Evolutionary conservation across 2,888 invertebrate genomes (phyloP), one percentile per base, ranked within the genome.

Genomic region (Panorpa germanica): DNA sequence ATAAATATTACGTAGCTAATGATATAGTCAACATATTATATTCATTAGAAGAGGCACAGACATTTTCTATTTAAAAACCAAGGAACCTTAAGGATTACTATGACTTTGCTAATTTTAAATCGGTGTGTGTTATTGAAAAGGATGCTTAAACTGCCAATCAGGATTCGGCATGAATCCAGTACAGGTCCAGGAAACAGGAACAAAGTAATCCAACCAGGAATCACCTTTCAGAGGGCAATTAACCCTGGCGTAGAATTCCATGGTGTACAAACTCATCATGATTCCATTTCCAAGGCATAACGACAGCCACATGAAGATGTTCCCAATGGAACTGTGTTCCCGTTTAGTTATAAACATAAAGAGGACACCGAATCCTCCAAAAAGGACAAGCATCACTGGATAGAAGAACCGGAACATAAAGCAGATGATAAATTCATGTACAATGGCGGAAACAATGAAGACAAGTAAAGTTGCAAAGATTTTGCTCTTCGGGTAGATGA

Each of bases 341-440:
- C 53, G 52, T 1, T 61, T 59, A 1, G 64, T 59, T 0, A 73
- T 33, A 10, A 65, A 59, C 10, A 63, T 45, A 29, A 72, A 46
- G 9, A 63, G 46, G 40, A 66, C 53, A 8, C 85, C 78, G 17
- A 74, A 56, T 1, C 68, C 62, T 16, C 70, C 72, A 45, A 93
- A 93, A 41, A 78, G 53, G 8, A 78, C 40, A 42, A 90, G 63
- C 44, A 93, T 59, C 3, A 85, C 71, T 0, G 93, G 95, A 44
- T 83, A 86, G 53, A 86, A 86, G 49, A 86, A 77, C 18, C 82
- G 70, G 41, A 90, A 70, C 1, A 75, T 65, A 28, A 82, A 62
- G 2, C 70, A 65, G 16, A 93, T 48, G 29, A 90, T 66, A 49
- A 86, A 75, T 50, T 95, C 95, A 50, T 95, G 95, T 34, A 86